Conservation (phyloP, 1,140 invertebrate species). For the Brachionus angularis region DNA sequence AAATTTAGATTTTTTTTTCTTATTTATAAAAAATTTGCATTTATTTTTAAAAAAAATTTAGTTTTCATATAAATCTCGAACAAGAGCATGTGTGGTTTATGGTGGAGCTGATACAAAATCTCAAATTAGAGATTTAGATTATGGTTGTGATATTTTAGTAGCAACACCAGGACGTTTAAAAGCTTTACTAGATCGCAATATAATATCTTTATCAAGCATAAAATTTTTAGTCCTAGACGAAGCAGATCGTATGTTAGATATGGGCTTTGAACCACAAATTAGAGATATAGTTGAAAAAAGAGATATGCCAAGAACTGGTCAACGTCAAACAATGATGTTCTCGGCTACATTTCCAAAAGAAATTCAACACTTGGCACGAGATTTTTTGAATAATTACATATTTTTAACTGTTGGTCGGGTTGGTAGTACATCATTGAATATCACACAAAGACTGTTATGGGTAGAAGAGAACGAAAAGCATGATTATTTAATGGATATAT, state of each 20-base stretch:
- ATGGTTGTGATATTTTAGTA: slow-evolving; percentile 85
- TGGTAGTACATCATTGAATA: slow-evolving; percentile 97
- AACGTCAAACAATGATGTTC: slow-evolving; percentile 95
- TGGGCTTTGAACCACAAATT: slow-evolving; percentile 94
- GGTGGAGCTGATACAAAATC: slow-evolving; percentile 76
- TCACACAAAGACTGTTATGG: slow-evolving; percentile 96
- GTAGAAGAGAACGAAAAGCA: slow-evolving; percentile 94
- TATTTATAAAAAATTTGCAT: neutral
- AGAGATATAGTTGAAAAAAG: slow-evolving; percentile 70
- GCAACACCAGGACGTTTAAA: slow-evolving; percentile 89
- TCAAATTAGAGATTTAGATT: slow-evolving; percentile 76
- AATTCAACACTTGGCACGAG: slow-evolving; percentile 84
- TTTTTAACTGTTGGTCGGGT: slow-evolving; percentile 97
- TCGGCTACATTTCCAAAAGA: slow-evolving; percentile 98
- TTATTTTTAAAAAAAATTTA: slow-evolving; percentile 64
- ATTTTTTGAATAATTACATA: slow-evolving; percentile 96
- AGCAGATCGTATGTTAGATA: slow-evolving; percentile 87
- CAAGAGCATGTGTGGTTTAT: slow-evolving; percentile 85
- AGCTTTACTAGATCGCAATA: slow-evolving; percentile 82
- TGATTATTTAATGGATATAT: slow-evolving; percentile 85
- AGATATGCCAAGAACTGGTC: slow-evolving; percentile 65
- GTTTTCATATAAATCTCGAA: slow-evolving; percentile 81
- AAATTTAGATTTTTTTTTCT: slow-evolving; percentile 44
- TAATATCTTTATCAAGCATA: slow-evolving; percentile 75
- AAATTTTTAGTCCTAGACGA: slow-evolving; percentile 64